Conservation (phyloP, 2,888 invertebrate species). For the Monochamus alternatus region DNA sequence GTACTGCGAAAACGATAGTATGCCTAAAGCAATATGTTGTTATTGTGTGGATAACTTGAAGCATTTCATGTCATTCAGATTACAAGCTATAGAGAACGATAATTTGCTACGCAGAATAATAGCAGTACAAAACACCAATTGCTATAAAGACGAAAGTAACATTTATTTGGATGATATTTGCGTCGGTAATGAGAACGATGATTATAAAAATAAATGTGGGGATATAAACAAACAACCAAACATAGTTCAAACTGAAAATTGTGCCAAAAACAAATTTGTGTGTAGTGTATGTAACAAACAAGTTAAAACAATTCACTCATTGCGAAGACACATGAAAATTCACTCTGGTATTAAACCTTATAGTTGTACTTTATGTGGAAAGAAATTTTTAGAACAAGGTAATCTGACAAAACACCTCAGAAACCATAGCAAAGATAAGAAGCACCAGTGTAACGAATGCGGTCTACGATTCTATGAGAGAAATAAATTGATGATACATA, state of each 20-base stretch:
- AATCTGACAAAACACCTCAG: conserved; percentile 59
- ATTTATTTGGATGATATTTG: conserved; percentile 34
- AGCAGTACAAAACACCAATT: conserved; percentile 20
- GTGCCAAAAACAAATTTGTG: conserved; percentile 40
- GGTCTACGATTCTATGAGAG: conserved; percentile 61
- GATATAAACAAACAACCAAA: conserved; percentile 14
- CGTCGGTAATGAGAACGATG: conserved; percentile 30
- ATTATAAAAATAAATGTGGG: conserved; percentile 25
- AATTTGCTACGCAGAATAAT: conserved; percentile 37
- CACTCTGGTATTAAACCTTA: conserved; percentile 53
- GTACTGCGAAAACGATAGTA: conserved; percentile 49
- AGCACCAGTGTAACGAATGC: conserved; percentile 61
- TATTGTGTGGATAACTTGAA: conserved; percentile 47
- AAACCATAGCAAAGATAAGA: conserved; percentile 58
- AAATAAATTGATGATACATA: conserved; percentile 60
- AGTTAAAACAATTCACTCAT: conserved; percentile 53
- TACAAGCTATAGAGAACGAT: conserved; percentile 50
- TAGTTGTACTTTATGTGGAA: conserved; percentile 52
- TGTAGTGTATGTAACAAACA: conserved; percentile 53
- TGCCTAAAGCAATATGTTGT: conserved; percentile 51
- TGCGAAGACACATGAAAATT: conserved; percentile 55
- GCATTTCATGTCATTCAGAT: conserved; percentile 50
- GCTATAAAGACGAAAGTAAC: conserved; percentile 27
- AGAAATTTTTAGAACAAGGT: conserved; percentile 56
- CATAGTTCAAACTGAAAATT: neutral